A percentile compares a stretch with the other conserved stretches of the same genome.
Conservation (phyloP, 2,113 vertebrate species). For the Apeltes quadracus region DNA sequence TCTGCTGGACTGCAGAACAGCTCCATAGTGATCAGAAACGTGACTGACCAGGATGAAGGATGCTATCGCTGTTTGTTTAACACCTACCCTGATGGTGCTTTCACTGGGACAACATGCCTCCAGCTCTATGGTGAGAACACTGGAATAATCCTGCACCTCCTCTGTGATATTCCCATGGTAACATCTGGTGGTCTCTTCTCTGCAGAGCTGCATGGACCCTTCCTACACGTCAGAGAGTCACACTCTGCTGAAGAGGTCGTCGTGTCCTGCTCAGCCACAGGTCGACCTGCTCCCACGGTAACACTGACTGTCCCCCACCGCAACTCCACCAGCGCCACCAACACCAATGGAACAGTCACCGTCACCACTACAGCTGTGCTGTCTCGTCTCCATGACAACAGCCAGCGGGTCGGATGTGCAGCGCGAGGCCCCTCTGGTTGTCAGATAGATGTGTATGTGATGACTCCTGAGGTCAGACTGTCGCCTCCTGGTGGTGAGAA, state of each 20-base stretch:
- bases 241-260: neutral
- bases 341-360: conserved; percentile 46
- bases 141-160: neutral
- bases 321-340: conserved; percentile 2
- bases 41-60: conserved; percentile 40
- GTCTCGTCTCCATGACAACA: neutral
- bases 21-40: conserved; percentile 44
- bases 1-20: neutral
- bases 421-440: conserved; percentile 10
- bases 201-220: conserved; percentile 56
- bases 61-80: conserved; percentile 60
- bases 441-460: neutral
- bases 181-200: neutral
- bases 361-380: conserved; percentile 30
- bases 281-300: conserved; percentile 49
- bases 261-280: conserved; percentile 60
- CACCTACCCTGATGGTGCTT: conserved; percentile 24
- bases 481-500: conserved; percentile 17
- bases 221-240: conserved; percentile 14
- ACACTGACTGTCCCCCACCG: conserved; percentile 1
- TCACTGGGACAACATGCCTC: conserved; percentile 26
- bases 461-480: conserved; percentile 1
- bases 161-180: neutral
- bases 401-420: conserved; percentile 32
- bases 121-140: conserved; percentile 48